Evolutionary conservation across 2,888 invertebrate genomes (phyloP), one percentile per base, ranked within the genome.

Genomic region (Oscheius sp.): DNA sequence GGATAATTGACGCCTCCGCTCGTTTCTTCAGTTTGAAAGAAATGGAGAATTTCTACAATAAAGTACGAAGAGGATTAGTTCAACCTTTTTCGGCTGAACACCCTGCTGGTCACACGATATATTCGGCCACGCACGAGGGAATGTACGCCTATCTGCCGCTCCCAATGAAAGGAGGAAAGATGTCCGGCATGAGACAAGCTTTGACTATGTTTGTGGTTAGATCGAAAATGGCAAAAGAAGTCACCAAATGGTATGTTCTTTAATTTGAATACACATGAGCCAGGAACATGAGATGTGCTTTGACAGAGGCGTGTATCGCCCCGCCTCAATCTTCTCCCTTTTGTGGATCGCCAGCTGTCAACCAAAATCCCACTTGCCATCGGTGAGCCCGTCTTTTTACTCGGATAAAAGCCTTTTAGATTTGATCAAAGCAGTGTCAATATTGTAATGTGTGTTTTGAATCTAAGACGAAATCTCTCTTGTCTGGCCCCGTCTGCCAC

Each of bases 201-300:
- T 55, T 70, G 49, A 70, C 61, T 12, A 70, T 70, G 58, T 70
- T 70, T 27, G 23, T 46, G 21, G 70, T 70, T n/a, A 13, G 53
- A 2, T 70, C 59, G 16, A 35, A 45, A 23, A 7, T 59, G 21
- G 27, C 58, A 5, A 58, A 49, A 27, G 46, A 58, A 21, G 16
- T 70, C n/a, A 35, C 45, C 16, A 58, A 59, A 59, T 70, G 70
- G 55, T 66, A 49, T 49, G 3, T 49, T 3, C n/a, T 18, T 18
- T 2, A 16, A 13, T 16, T 49, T 49, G 3, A n/a, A 7, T 3
- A 49, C 3, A 49, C 3, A 49, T 43, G 41, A 35, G 2, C 41
- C 21, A 63, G 63, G 66, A 55, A 56, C n/a, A 41, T 69, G 41
- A 27, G 53, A 18, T 69, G 69, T 29, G 55, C 69, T 23, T 21